These are phyloP conservation scores for Esox lucius DNA, from an alignment of 2,797 vertebrate species.

Conservation along the genomic window DNA sequence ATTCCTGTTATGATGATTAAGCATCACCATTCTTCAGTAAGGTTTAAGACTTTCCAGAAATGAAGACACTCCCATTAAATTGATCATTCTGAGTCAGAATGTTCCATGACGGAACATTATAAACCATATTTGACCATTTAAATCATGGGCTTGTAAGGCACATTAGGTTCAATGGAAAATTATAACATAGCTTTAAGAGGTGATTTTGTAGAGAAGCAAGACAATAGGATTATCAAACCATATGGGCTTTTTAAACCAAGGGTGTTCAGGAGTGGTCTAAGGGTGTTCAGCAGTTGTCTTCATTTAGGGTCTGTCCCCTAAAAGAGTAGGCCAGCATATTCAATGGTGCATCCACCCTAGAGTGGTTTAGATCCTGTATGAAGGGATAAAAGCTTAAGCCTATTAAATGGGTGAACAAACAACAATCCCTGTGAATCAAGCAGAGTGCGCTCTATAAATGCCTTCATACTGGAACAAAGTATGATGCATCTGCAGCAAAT, in stretches of 20 bases:
- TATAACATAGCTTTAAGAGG: slow-evolving; percentile 10
- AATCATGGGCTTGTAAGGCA: slow-evolving; percentile 8
- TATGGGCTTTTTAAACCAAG: slow-evolving; percentile 4
- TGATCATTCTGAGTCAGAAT: background rate
- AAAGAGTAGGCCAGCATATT: background rate
- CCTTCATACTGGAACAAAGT: background rate
- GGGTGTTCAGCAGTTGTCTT: background rate
- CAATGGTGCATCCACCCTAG: background rate
- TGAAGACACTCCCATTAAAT: background rate
- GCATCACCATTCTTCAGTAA: background rate
- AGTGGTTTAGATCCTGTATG: background rate
- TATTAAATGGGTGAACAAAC: slow-evolving; percentile 17
- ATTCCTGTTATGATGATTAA: background rate
- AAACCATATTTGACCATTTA: slow-evolving; percentile 12
- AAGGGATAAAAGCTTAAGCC: slow-evolving; percentile 21
- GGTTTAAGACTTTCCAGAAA: background rate
- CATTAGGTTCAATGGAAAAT: background rate
- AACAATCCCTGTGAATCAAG: slow-evolving; percentile 5
- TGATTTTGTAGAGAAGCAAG: background rate
- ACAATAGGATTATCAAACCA: background rate
- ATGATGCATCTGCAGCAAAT: background rate
- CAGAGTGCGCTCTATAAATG: background rate
- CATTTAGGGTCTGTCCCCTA: background rate
- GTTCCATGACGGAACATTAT: slow-evolving; percentile 1
- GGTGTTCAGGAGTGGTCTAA: background rate